phyloP scores from a whole-genome alignment of 2,797 vertebrate genomes.

The Falco biarmicus region DNA sequence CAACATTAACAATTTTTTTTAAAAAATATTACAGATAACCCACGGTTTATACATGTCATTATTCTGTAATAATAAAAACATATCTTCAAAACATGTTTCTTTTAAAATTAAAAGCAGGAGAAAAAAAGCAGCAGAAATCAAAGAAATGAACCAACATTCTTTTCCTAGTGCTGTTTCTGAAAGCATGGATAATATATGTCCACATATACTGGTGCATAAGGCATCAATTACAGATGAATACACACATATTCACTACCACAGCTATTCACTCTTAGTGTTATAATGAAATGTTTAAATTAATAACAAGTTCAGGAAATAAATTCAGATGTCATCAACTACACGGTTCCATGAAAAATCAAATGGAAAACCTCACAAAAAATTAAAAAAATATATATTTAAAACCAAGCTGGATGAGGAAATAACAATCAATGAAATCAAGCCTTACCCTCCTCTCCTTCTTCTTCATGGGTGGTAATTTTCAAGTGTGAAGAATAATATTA shows the following conservation, averaged over 20 bases:
- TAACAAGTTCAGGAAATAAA: neutral
- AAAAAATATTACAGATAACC: neutral
- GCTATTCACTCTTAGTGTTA: neutral
- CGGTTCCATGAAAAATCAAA: neutral
- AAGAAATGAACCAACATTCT: neutral
- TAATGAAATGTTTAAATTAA: neutral
- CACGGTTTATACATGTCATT: neutral
- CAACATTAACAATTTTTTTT: neutral
- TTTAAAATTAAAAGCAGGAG: neutral
- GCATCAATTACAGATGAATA: neutral
- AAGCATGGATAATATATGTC: neutral
- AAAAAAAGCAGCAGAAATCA: neutral
- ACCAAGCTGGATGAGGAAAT: neutral
- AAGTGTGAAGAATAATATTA: neutral
- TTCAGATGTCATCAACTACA: neutral
- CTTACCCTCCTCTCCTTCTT: neutral
- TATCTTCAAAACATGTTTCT: neutral
- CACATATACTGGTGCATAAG: neutral
- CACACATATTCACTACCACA: neutral
- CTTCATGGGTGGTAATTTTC: neutral
- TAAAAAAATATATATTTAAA: neutral
- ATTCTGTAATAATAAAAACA: neutral
- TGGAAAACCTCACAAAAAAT: neutral
- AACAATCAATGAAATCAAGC: neutral
- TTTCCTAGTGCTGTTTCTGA: neutral